Evolutionary conservation across 2,113 vertebrate species (phyloP), one percentile per base, ranked within the genome.

Genomic region (Corydoras sp.): DNA sequence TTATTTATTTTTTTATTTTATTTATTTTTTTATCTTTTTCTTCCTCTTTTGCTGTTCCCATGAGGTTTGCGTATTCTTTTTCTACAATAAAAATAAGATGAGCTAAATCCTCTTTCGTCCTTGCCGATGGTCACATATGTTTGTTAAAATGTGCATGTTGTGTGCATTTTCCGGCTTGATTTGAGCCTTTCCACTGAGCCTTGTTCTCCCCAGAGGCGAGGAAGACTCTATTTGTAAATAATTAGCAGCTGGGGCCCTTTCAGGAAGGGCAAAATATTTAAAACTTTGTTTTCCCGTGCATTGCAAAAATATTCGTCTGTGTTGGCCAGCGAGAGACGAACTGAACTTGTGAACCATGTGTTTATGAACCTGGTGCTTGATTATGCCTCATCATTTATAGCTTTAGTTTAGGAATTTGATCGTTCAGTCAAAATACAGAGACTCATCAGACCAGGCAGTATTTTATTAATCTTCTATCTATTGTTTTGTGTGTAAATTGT

Each of bases 231-330:
- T 90, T 90, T 90, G 86, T 90, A 89, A 86, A 88, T 85, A 85
- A 81, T 69, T 79, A 90, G 88, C 90, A 91, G 88, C 88, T 91
- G 90, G 86, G 89, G 81, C 85, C 87, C 88, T 86, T 86, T 81
- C 77, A 89, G 88, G 77, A 76, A 80, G 76, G 80, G 81, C 80
- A 81, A 80, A 83, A 77, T 80, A 79, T 83, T 85, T 80, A 86
- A 43, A 5, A 4, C 35, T 43, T 43, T 43, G 35, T 43, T 43
- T 43, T 43, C 7, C 7, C 4, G 35, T 43, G 35, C 35, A 43
- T 43, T 43, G 4, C 7, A 43, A 43, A 43, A 43, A 43, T 43
- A 43, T 68, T 68, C 62, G 73, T 72, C 69, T 13, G 63, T 72
- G 58, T 77, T 76, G 58, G 10, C 69, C 54, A 43, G 35, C 35